Conservation (phyloP, 1,140 invertebrate genomes). For the Sycophila sp. region DNA sequence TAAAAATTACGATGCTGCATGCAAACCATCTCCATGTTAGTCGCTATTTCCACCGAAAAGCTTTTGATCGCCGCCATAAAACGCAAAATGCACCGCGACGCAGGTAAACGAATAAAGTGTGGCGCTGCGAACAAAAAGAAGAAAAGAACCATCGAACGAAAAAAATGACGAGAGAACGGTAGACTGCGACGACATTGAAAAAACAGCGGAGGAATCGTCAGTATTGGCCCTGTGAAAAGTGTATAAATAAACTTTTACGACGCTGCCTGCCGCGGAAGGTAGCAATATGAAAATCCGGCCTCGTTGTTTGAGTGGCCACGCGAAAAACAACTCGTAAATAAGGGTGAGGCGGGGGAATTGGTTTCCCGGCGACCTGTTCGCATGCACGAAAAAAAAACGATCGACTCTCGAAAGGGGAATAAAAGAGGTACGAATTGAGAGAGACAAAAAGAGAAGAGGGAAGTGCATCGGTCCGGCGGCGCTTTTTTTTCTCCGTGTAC, state of each 20-base stretch:
- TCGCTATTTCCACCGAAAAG: neutral
- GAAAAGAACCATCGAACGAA: neutral
- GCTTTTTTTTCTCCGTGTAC: neutral
- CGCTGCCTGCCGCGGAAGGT: neutral
- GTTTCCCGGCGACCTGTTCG: too few species aligned
- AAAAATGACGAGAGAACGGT: neutral
- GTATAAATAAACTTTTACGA: conserved; percentile 12
- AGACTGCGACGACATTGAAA: neutral
- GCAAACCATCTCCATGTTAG: neutral
- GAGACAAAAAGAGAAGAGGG: too few species aligned
- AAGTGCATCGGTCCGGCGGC: neutral
- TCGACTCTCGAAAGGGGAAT: neutral
- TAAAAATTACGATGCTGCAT: neutral
- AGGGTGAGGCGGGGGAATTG: neutral
- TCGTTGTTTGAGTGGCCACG: conserved; percentile 17
- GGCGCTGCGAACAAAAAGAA: neutral
- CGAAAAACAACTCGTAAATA: conserved; percentile 22
- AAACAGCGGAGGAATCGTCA: neutral
- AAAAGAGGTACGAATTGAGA: too few species aligned
- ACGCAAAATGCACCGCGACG: neutral
- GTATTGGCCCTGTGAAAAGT: too few species aligned
- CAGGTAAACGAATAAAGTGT: neutral
- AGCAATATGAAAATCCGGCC: conserved; percentile 42
- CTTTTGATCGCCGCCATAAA: neutral
- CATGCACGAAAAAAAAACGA: neutral